Percentiles rank a stretch among this genome's conserved stretches.
Evolutionary conservation across 92 coral and sea anemone species (phyloP).

Genomic region (Palythoa grandiflora): DNA sequence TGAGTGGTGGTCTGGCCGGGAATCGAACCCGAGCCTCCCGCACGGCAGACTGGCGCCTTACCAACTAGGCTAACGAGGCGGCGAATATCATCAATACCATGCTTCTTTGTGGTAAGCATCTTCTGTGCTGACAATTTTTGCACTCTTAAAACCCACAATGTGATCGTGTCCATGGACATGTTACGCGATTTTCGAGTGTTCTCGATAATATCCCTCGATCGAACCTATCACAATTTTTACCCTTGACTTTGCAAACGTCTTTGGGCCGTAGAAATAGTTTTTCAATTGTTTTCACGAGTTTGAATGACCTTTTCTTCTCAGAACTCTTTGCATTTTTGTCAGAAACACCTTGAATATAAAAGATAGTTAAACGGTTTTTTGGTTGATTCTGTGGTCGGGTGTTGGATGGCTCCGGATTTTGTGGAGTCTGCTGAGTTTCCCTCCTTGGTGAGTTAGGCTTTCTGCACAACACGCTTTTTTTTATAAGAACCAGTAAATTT

Average conservation of each 20-base stretch:
- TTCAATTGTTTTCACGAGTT: not conserved
- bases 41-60: too few species aligned
- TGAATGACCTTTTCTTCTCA: conserved; percentile 24
- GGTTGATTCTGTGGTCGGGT: not conserved
- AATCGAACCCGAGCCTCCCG: too few species aligned
- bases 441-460: not conserved
- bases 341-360: conserved; percentile 17
- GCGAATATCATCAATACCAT: too few species aligned
- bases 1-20: too few species aligned
- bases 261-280: conserved; percentile 28
- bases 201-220: not conserved
- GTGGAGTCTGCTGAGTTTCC: not conserved
- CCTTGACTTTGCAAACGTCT: conserved; percentile 19
- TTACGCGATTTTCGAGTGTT: not conserved
- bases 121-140: not conserved
- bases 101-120: not conserved
- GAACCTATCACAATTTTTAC: not conserved
- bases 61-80: too few species aligned
- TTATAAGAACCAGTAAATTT: too few species aligned
- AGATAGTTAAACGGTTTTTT: conserved; percentile 8
- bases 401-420: not conserved
- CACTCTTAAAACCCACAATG: not conserved
- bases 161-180: not conserved
- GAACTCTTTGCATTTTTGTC: conserved; percentile 3
- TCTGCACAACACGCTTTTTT: not conserved